Base-by-base conservation (phyloP, 2,113 vertebrate genomes). In the Caranx melampygus region DNA sequence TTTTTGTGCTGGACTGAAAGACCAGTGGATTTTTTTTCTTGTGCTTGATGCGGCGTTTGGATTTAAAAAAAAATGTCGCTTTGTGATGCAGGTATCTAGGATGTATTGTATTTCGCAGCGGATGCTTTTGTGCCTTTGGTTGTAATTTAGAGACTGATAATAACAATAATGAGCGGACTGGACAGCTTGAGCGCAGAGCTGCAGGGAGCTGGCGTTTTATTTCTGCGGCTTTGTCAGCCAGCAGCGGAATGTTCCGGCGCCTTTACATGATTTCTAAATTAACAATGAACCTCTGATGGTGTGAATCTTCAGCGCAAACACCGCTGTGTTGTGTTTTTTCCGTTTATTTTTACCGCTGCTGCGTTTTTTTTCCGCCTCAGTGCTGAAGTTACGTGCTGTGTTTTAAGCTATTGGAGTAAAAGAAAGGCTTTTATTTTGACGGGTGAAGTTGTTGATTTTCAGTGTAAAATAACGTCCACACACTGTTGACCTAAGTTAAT, bases 1-100 rank as follows among this genome's bases (percentile, higher is more conserved):
- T 91, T 92, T 92, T 89, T 92, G 88, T 86, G 90, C 91, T 72
- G 88, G 91, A 92, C 85, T 86, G 75, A 86, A 90, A 90, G 83
- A 92, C 82, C 87, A 75, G 84, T 78, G 86, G 80, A 85, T 89
- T 81, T 87, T 75, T 54, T 37, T n/a, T 35, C 33, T 71, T 88
- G 75, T 84, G 72, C 80, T 80, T 81, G 54, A 78, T 89, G 89
- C 90, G n/a, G 86, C 79, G 66, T 90, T 88, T 88, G 93, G 92
- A 94, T 91, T 86, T 52, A 13, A 10, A 51, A 44, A 82, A 87
- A 79, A 84, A 67, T 86, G 61, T 81, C 67, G 75, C 71, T 89
- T 84, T 80, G 63, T 73, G 72, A n/a, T 75, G 61, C 61, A 31
- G 4, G n/a, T 35, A 2, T 67, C 0, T 8, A n/a, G 83, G 62